phyloP scores from a whole-genome alignment of 2,797 vertebrate genomes.

The Anas bahamensis region DNA sequence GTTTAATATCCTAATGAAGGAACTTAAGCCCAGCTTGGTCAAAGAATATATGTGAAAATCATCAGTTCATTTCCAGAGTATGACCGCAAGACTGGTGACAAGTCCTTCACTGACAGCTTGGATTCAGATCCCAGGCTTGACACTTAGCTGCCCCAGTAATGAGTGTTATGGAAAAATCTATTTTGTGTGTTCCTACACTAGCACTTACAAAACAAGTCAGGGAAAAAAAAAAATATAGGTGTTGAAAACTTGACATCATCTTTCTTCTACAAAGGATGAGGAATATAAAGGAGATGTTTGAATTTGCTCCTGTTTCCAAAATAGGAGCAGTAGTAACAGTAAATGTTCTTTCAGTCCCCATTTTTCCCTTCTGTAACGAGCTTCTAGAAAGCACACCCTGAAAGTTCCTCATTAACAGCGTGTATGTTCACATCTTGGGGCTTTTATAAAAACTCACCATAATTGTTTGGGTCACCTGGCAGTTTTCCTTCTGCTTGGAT shows the following conservation, averaged over 20 bases:
- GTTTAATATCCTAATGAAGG: neutral
- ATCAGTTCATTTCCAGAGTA: neutral
- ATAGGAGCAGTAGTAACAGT: neutral
- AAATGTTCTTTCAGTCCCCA: too few species aligned
- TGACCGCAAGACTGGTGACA: neutral
- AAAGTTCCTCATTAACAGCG: too few species aligned
- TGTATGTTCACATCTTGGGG: neutral
- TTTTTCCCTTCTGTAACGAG: neutral
- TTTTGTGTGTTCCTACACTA: neutral
- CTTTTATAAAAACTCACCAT: neutral
- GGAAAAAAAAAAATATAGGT: neutral
- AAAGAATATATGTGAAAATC: neutral
- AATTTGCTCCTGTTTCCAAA: neutral
- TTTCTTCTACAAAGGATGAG: neutral
- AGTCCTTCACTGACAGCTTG: neutral
- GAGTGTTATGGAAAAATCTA: neutral
- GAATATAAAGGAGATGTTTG: neutral
- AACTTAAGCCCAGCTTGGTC: neutral
- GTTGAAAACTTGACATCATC: neutral
- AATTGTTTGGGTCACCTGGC: neutral
- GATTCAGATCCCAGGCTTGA: neutral
- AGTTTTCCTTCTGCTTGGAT: neutral
- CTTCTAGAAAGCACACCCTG: neutral
- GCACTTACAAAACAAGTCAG: neutral
- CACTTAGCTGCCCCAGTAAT: accelerated